Conservation (phyloP, 2,113 vertebrate genomes). For the Brachyhypopomus occidentalis region DNA sequence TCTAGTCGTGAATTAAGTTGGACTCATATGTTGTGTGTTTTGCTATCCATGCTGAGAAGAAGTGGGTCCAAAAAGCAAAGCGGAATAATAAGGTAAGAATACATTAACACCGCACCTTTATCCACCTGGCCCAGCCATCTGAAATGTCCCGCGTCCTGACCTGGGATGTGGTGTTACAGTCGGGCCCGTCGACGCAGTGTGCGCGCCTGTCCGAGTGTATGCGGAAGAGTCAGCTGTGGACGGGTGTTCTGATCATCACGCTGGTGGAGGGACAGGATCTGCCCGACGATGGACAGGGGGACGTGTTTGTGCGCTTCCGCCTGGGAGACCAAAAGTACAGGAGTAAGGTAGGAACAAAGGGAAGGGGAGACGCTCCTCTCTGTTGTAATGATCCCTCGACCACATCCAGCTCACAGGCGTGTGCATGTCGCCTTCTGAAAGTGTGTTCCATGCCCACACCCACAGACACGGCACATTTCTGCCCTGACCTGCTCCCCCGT, state of each 20-base stretch:
- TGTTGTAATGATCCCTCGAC: not conserved
- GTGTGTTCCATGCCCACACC: too few relatives aligned
- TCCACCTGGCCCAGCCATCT: not conserved
- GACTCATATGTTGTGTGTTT: not conserved
- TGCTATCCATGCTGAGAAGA: constrained; percentile 53
- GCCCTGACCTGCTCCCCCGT: too few relatives aligned
- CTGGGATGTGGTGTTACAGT: constrained; percentile 50
- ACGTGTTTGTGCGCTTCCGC: constrained; percentile 86
- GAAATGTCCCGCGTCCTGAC: not conserved
- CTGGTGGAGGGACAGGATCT: constrained; percentile 87
- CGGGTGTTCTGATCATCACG: constrained; percentile 81
- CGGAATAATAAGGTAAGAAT: constrained; percentile 71
- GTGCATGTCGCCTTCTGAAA: too few relatives aligned
- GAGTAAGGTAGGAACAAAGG: constrained; percentile 82
- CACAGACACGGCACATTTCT: too few relatives aligned
- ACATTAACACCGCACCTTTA: not conserved
- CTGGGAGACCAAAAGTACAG: constrained; percentile 90
- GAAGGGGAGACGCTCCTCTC: not conserved
- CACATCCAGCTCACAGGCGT: not conserved
- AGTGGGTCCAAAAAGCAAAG: constrained; percentile 64
- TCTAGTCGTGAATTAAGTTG: too few relatives aligned
- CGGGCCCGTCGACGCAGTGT: constrained; percentile 37
- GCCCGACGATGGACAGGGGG: constrained; percentile 70
- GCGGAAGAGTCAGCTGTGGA: constrained; percentile 90
- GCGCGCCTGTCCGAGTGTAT: constrained; percentile 72